These are phyloP conservation scores for Diplodus sargus DNA, from an alignment of 2,797 vertebrate species.

Conservation along the genomic window DNA sequence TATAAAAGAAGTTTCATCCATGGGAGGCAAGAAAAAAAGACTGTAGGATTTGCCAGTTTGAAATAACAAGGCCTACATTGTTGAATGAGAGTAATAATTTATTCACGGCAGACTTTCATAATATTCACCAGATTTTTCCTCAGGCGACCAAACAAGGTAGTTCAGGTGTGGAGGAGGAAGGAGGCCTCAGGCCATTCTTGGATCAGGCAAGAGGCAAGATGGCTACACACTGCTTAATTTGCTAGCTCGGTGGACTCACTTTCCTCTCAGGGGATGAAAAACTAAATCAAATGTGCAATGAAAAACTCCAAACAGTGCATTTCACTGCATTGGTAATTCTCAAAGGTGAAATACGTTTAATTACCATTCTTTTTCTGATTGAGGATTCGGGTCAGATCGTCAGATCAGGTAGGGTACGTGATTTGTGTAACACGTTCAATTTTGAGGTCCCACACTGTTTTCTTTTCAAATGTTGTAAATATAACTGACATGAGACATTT, in stretches of 20 bases:
- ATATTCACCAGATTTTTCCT: constrained; percentile 58
- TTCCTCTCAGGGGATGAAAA: constrained; percentile 59
- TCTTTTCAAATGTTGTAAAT: not conserved
- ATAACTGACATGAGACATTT: not conserved
- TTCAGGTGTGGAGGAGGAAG: constrained; percentile 65
- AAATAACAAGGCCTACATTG: not conserved
- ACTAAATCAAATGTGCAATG: constrained; percentile 63
- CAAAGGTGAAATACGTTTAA: constrained; percentile 30
- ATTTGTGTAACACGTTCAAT: not conserved
- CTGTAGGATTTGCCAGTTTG: constrained; percentile 3
- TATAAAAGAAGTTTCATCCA: constrained; percentile 23
- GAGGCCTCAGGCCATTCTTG: constrained; percentile 54
- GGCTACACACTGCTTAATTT: constrained; percentile 72
- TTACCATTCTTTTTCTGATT: constrained; percentile 9
- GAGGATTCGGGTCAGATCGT: constrained; percentile 16
- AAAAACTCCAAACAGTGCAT: constrained; percentile 58
- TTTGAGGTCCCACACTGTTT: not conserved
- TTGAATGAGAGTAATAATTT: constrained; percentile 37
- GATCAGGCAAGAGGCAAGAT: constrained; percentile 55
- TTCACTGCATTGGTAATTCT: constrained; percentile 51
- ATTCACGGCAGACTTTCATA: constrained; percentile 59
- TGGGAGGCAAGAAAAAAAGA: not conserved
- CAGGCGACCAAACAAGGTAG: constrained; percentile 42
- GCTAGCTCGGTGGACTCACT: constrained; percentile 65
- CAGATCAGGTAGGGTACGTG: not conserved